Evolutionary conservation across 2,797 vertebrate genomes (phyloP).

Genomic region (Taenioides sp.): DNA sequence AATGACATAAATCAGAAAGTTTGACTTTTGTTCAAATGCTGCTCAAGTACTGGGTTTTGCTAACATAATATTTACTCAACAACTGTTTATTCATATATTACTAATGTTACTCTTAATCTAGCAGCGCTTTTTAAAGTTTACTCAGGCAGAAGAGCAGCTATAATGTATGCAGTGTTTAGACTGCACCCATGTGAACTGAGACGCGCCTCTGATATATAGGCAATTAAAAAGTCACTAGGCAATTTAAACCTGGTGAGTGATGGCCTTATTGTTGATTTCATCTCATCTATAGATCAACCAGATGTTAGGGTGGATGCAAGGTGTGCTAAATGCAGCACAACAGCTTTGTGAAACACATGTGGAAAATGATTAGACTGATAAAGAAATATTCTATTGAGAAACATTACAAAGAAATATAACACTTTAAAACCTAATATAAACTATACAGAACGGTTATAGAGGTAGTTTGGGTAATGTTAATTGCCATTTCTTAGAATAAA

Average conservation of each 20-base stretch:
- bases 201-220: constrained; percentile 40
- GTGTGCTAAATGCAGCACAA: constrained; percentile 42
- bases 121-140: constrained; percentile 32
- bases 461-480: not conserved
- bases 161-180: constrained; percentile 51
- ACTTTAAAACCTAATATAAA: not conserved
- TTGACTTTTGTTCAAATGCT: not conserved
- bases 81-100: constrained; percentile 25
- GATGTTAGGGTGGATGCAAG: constrained; percentile 35
- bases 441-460: not conserved
- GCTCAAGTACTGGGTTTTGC: not conserved
- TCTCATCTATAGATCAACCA: constrained; percentile 38
- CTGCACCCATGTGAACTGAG: constrained; percentile 33
- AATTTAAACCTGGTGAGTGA: constrained; percentile 48
- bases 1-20: not conserved
- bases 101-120: constrained; percentile 1
- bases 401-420: not conserved
- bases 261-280: constrained; percentile 35
- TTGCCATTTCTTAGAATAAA: not conserved
- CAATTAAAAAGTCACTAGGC: constrained; percentile 50
- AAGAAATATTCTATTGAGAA: not conserved
- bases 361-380: constrained; percentile 12
- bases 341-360: constrained; percentile 14
- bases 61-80: constrained; percentile 1
- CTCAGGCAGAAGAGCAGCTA: constrained; percentile 26